Conservation (phyloP, 1,140 invertebrate species). For the Myzus persicae region DNA sequence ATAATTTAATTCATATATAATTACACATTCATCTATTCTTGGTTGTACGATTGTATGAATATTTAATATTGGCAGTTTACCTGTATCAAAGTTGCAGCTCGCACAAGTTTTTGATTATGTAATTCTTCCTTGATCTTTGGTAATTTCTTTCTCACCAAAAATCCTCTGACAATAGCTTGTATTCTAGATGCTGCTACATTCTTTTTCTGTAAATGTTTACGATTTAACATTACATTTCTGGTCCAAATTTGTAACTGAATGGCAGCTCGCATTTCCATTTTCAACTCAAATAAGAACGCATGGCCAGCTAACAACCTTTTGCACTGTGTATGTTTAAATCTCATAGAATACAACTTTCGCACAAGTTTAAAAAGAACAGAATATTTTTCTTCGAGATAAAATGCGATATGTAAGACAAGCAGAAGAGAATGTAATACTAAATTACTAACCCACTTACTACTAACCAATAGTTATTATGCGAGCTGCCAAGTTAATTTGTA, state of each 20-base stretch:
- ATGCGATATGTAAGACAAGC: neutral
- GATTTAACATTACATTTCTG: neutral
- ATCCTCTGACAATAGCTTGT: conserved; percentile 16
- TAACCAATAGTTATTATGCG: neutral
- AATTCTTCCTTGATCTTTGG: conserved; percentile 17
- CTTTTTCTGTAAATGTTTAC: conserved; percentile 45
- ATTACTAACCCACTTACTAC: no score
- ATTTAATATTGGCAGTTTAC: neutral
- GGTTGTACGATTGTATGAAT: neutral
- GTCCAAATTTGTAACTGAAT: conserved; percentile 22
- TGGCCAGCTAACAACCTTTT: conserved; percentile 21
- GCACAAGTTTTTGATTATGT: neutral
- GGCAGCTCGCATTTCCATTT: conserved; percentile 38
- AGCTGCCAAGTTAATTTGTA: neutral
- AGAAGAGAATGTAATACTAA: neutral
- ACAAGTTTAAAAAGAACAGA: neutral
- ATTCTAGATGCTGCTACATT: conserved; percentile 28
- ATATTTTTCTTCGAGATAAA: neutral
- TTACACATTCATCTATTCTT: neutral
- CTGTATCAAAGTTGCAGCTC: conserved; percentile 25
- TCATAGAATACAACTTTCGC: neutral
- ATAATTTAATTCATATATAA: conserved; percentile 30
- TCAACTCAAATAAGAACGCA: conserved; percentile 17
- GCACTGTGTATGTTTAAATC: conserved; percentile 9
- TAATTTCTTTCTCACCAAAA: conserved; percentile 32